These are phyloP conservation scores for Heliconius ethilla DNA, from an alignment of 2,888 invertebrate genomes.

Conservation along the genomic window DNA sequence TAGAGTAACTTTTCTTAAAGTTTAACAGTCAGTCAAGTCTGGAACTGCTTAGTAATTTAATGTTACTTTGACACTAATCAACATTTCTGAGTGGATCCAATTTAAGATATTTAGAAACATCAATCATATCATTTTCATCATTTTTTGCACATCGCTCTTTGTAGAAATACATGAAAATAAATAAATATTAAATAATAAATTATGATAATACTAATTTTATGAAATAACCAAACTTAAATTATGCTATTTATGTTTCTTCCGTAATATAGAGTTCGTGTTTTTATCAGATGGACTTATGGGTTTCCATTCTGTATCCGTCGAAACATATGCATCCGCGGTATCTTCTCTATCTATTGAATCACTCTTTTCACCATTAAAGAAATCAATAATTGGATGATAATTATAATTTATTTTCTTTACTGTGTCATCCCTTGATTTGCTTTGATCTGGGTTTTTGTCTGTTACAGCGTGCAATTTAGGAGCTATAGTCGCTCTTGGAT, in stretches of 20 bases:
- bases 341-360: slow-evolving; percentile 74
- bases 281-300: slow-evolving; percentile 68
- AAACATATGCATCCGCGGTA: slow-evolving; percentile 55
- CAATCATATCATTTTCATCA: neutral
- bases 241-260: slow-evolving; percentile 54
- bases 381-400: slow-evolving; percentile 92
- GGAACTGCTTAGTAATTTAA: neutral
- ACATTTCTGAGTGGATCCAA: too few relatives aligned
- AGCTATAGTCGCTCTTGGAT: slow-evolving; percentile 62
- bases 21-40: neutral
- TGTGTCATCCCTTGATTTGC: slow-evolving; percentile 54
- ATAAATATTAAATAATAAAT: slow-evolving; percentile 13
- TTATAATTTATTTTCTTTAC: slow-evolving; percentile 87
- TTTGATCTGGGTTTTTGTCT: slow-evolving; percentile 52
- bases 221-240: slow-evolving; percentile 18
- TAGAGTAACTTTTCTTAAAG: neutral
- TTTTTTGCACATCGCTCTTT: neutral
- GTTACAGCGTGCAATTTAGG: slow-evolving; percentile 67
- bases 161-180: neutral
- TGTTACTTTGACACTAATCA: too few relatives aligned
- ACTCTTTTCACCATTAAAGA: slow-evolving; percentile 80
- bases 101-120: neutral
- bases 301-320: slow-evolving; percentile 75
- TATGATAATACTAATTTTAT: neutral
- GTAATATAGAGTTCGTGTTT: slow-evolving; percentile 49